A percentile compares a stretch with the other conserved stretches of the same genome.
phyloP scores from a whole-genome alignment of 2,888 invertebrate species.

The Prionchulus punctatus region DNA sequence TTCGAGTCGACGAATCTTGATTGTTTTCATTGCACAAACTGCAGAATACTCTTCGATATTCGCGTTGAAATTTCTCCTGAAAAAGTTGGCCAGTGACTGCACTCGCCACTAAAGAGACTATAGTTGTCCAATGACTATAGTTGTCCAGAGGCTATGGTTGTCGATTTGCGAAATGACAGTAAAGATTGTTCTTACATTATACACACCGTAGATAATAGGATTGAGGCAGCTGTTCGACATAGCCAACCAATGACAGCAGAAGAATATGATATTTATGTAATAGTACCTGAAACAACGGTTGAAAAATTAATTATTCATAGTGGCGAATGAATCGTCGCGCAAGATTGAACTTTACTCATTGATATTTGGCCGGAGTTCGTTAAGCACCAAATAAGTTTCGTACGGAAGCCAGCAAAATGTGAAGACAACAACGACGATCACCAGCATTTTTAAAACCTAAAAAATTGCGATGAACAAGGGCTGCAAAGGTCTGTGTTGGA shows the following conservation, averaged over 20 bases:
- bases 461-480: too few species aligned
- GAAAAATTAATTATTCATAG: background rate
- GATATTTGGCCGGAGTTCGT: constrained; percentile 11
- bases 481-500: too few species aligned
- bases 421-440: constrained; percentile 35
- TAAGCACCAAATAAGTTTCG: constrained; percentile 33
- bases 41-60: constrained; percentile 6
- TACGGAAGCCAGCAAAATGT: constrained; percentile 37
- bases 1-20: too few species aligned
- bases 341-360: constrained; percentile 13
- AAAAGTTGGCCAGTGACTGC: too few species aligned
- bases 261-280: constrained; percentile 68
- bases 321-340: background rate
- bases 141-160: too few species aligned
- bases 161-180: too few species aligned
- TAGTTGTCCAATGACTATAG: too few species aligned
- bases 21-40: too few species aligned
- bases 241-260: constrained; percentile 55
- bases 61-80: constrained; percentile 12
- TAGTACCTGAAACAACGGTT: constrained; percentile 43
- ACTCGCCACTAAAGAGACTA: background rate
- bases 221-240: constrained; percentile 80
- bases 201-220: constrained; percentile 73
- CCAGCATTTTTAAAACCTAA: constrained; percentile 18
- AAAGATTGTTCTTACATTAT: constrained; percentile 56